Evolutionary conservation across 2,888 invertebrate genomes (phyloP), one percentile per base, ranked within the genome.

Genomic region (Drosophila pegasa): DNA sequence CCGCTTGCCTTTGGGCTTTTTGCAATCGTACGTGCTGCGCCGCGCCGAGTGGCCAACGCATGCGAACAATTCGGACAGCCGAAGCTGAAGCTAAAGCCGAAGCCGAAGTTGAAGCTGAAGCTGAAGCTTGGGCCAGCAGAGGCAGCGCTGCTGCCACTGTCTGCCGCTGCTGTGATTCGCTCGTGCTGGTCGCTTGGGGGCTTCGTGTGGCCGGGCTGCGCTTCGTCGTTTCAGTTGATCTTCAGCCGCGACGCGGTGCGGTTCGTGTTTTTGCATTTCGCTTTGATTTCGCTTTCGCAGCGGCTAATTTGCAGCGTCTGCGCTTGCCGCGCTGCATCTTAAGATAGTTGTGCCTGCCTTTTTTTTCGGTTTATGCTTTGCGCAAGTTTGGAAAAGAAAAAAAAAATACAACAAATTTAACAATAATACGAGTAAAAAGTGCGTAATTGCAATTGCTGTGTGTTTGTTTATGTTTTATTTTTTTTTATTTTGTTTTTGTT

Each of bases 11-110:
- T 63, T 56, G 20, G 22, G 10, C 18, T 75, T 72, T 76, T 76
- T 65, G 72, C 79, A 78, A 78, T 78, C 56, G 70, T 57, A 78
- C 78, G 78, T 78, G 78, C 48, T 40, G 51, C 62, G 75, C 67
- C 67, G 78, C 41, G 20, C 45, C 58, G 75, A 75, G 60, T 72
- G 62, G 38, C 38, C 48, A 35, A 31, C 38, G 50, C 25, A 47
- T 58, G 59, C 35, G 18, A 35, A 43, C 60, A 55, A 40, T 73
- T 72, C 67, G 63, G 43, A 25, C 43, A 43, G 22, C 41, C 41
- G 41, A 41, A 43, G 10, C 12, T 14, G 27, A 25, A 25, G 22
- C 3, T 6, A 9, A 22, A 43, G 22, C 2, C 22, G 41, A 22
- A 38, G 18, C 10, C 38, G 12, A 18, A 43, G 9, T 9, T 5